These are phyloP conservation scores for Leptinotarsa undecemlineata DNA, from an alignment of 1,140 invertebrate species.

Conservation along the genomic window DNA sequence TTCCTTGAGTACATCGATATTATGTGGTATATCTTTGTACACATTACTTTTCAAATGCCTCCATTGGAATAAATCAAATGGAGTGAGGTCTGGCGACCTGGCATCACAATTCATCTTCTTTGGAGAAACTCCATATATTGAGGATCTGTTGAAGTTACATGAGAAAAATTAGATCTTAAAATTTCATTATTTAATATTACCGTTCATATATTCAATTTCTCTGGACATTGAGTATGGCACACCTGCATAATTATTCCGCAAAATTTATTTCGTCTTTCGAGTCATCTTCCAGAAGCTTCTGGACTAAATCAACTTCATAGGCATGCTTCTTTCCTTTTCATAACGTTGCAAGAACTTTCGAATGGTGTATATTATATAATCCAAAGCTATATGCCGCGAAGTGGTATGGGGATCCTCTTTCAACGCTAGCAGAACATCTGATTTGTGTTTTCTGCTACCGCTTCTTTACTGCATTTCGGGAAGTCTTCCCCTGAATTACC, in stretches of 20 bases:
- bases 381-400: too few relatives aligned
- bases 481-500: too few relatives aligned
- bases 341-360: neutral
- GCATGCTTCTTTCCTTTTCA: neutral
- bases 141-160: neutral
- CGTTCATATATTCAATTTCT: slow-evolving; percentile 5
- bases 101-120: slow-evolving; percentile 11
- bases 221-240: neutral
- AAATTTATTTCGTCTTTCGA: neutral
- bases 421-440: too few relatives aligned
- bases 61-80: neutral
- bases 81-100: neutral
- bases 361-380: too few relatives aligned
- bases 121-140: slow-evolving; percentile 3
- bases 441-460: too few relatives aligned
- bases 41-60: slow-evolving; percentile 10
- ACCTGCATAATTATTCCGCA: neutral
- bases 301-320: neutral
- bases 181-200: neutral
- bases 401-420: too few relatives aligned
- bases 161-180: neutral
- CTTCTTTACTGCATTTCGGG: too few relatives aligned
- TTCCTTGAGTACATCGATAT: slow-evolving; percentile 1
- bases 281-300: neutral
- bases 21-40: neutral